Evolutionary conservation across 2,113 vertebrate species (phyloP).

Genomic region (Gymnorhina tibicen): DNA sequence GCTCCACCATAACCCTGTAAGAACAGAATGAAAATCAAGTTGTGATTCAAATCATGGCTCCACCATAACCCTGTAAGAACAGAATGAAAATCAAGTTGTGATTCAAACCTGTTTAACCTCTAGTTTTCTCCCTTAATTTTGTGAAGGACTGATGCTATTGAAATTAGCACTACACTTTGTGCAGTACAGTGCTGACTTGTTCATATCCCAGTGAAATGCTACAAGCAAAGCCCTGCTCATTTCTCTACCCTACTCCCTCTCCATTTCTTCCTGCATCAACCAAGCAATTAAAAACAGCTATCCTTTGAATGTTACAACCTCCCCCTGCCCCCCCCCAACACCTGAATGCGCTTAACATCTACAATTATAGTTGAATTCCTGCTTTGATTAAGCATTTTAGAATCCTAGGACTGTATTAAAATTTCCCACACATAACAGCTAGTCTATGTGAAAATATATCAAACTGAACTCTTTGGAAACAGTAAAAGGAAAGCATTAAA

Average conservation of each 20-base stretch:
- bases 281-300: not conserved
- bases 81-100: not conserved
- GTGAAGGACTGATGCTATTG: not conserved
- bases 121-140: not conserved
- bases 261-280: not conserved
- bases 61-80: not conserved
- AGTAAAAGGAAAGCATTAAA: not conserved
- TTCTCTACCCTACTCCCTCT: not conserved
- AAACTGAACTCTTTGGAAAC: not conserved
- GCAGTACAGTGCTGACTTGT: not conserved
- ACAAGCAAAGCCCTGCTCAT: not conserved
- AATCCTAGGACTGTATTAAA: not conserved
- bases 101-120: not conserved
- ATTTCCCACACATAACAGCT: not conserved
- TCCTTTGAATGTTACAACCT: not conserved
- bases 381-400: not conserved
- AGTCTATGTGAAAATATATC: not conserved
- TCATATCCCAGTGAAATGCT: not conserved
- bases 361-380: not conserved
- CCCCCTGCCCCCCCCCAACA: accelerated
- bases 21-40: not conserved
- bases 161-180: not conserved
- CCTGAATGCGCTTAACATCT: not conserved
- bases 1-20: not conserved
- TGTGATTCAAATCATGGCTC: not conserved